These are phyloP conservation scores for Catamblyrhynchus diadema DNA, from an alignment of 2,797 vertebrate species.

Conservation along the genomic window DNA sequence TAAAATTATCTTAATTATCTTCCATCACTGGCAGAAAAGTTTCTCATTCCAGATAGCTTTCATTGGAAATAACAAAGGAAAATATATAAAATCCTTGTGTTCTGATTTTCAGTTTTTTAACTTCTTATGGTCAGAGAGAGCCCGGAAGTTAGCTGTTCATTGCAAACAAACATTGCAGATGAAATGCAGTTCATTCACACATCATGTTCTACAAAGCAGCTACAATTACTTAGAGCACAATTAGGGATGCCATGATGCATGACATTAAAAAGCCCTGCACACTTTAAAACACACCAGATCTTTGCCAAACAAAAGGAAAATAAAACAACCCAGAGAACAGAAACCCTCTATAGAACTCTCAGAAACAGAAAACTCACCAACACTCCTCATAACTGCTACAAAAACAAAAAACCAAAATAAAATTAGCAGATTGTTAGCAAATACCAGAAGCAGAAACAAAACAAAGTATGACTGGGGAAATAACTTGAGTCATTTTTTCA, in stretches of 20 bases:
- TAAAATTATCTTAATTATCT: background rate
- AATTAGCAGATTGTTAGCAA: conserved; percentile 77
- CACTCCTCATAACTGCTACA: conserved; percentile 95
- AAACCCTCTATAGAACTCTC: conserved; percentile 65
- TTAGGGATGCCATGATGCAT: conserved; percentile 15
- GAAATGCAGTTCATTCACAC: conserved; percentile 48
- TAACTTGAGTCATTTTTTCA: conserved; percentile 4
- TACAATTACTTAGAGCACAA: conserved; percentile 30
- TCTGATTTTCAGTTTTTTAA: background rate
- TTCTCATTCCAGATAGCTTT: background rate
- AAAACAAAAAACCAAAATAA: conserved; percentile 75
- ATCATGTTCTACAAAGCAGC: background rate
- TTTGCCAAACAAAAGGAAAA: conserved; percentile 38
- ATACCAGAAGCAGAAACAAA: conserved; percentile 70
- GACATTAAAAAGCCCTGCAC: conserved; percentile 45
- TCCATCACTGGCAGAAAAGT: background rate
- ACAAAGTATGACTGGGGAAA: conserved; percentile 40
- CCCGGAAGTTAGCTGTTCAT: conserved; percentile 71
- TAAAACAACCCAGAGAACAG: conserved; percentile 57
- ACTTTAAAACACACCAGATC: conserved; percentile 25
- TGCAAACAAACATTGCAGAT: conserved; percentile 69
- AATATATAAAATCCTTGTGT: background rate
- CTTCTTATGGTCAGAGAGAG: background rate
- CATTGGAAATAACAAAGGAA: background rate
- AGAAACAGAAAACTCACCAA: conserved; percentile 92